Evolutionary conservation across 2,113 vertebrate species (phyloP), one percentile per base, ranked within the genome.

Genomic region (Psettodes erumei): DNA sequence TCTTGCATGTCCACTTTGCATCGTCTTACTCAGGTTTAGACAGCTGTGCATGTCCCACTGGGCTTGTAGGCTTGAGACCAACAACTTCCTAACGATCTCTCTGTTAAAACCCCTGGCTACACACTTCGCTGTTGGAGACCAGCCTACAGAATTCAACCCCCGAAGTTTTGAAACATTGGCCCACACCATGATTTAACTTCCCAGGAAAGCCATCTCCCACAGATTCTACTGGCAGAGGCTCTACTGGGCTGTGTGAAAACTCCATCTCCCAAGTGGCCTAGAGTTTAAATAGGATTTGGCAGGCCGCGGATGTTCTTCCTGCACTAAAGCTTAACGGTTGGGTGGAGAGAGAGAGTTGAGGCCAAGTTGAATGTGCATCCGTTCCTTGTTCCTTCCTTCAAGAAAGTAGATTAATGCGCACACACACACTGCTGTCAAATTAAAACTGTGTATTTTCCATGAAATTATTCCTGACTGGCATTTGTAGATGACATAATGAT

Each of bases 201-300:
- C 72, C 75, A 78, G 53, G 78, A 62, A 75, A 71, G 66, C 59
- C 77, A 43, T 84, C 77, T 90, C 91, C 76, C 85, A 89, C 83
- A 79, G 70, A 71, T 53, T 68, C 58, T 71, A 11, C 63, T 82
- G 86, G 85, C 84, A 45, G 74, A 30, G 56, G 51, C 63, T 82
- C 70, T 75, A 66, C 88, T 35, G 18, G 67, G 66, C 84, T 90
- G 84, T 91, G 91, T 90, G 90, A 92, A 90, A 93, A 90, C 88
- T 87, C 30, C 65, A 81, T 76, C 55, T 87, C 90, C 90, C 90
- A 78, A 63, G 79, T 32, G 90, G 78, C 84, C 63, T 32, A 37
- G 82, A 79, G 63, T 75, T 87, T 81, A 78, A 86, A 84, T 54
- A 70, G 62, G 58, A 82, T 86, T 85, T 90, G 86, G 77, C 90